Evolutionary conservation across 2,888 invertebrate species (phyloP).

Genomic region (Andrena praecox): DNA sequence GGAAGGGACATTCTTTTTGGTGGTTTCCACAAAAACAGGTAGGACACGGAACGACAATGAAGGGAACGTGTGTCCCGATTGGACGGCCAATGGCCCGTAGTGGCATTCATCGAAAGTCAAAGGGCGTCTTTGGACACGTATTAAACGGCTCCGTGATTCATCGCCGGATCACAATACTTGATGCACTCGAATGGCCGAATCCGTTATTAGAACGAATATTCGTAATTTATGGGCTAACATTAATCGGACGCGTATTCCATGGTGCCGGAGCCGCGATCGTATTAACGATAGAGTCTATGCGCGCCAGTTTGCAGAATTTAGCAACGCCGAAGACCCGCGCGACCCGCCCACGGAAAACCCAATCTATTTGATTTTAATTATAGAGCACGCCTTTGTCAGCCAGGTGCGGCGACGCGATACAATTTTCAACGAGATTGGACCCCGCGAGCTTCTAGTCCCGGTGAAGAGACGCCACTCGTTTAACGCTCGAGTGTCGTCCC

Average conservation of each 20-base stretch:
- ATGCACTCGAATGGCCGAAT: neutral
- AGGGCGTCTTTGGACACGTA: conserved; percentile 27
- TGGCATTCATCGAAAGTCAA: conserved; percentile 48
- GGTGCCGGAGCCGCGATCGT: neutral
- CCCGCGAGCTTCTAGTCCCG: no score
- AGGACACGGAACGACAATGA: conserved; percentile 32
- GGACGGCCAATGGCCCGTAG: conserved; percentile 71
- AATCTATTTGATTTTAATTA: neutral
- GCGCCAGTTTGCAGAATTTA: neutral
- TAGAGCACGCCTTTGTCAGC: neutral
- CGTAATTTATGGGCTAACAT: conserved; percentile 25
- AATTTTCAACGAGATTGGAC: no score
- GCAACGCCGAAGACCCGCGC: neutral
- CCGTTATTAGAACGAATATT: neutral
- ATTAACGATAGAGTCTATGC: conserved; percentile 1
- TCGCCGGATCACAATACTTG: conserved; percentile 20
- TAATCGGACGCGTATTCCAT: conserved; percentile 5
- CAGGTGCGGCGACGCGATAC: neutral
- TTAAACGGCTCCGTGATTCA: conserved; percentile 34
- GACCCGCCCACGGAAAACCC: neutral
- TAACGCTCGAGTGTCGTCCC: neutral
- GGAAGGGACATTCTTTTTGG: conserved; percentile 63
- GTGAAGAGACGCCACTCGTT: neutral
- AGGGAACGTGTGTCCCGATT: conserved; percentile 51
- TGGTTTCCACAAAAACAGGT: conserved; percentile 71